Conservation (phyloP, 1,140 invertebrate species). For the Aporrectodea caliginosa region DNA sequence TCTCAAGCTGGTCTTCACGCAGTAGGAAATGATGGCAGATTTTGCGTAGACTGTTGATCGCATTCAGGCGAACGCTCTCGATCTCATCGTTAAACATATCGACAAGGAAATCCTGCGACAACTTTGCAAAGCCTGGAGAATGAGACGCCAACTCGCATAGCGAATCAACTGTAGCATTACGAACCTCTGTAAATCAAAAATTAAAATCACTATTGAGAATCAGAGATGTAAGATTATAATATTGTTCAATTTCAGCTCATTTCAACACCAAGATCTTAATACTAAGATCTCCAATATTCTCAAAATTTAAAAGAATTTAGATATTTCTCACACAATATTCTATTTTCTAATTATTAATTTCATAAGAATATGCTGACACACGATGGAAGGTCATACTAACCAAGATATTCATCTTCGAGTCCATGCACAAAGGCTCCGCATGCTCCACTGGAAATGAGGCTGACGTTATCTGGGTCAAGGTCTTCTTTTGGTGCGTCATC, state of each 20-base stretch:
- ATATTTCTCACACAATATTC: not conserved
- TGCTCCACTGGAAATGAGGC: constrained; percentile 83
- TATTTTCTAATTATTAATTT: not conserved
- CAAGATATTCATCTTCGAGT: constrained; percentile 93
- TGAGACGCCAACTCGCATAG: constrained; percentile 81
- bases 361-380: constrained; percentile 18
- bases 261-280: not conserved
- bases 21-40: constrained; percentile 84
- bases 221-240: no score
- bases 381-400: constrained; percentile 56
- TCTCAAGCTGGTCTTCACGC: constrained; percentile 92
- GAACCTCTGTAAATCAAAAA: constrained; percentile 87
- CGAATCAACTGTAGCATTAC: constrained; percentile 89
- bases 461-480: constrained; percentile 72
- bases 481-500: constrained; percentile 71
- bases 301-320: not conserved
- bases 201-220: no score
- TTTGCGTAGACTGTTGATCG: constrained; percentile 84
- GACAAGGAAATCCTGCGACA: constrained; percentile 79
- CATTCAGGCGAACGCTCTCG: constrained; percentile 87
- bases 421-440: constrained; percentile 98
- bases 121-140: constrained; percentile 73
- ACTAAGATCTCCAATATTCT: not conserved
- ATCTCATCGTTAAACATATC: constrained; percentile 99
- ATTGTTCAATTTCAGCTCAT: no score